Evolutionary conservation across 2,113 vertebrate genomes (phyloP).

Genomic region (Pelusios castaneus): DNA sequence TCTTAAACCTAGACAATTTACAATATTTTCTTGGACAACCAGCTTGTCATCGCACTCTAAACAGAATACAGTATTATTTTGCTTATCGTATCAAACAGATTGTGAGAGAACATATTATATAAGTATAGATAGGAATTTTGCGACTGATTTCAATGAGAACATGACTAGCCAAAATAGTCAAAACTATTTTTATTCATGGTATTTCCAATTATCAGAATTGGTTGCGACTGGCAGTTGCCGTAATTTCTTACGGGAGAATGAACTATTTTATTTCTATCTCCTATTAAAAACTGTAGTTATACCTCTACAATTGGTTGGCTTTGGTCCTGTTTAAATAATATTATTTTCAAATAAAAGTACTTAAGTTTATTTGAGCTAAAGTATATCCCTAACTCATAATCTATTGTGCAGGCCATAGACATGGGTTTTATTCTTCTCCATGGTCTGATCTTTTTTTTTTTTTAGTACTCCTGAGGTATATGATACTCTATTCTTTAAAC

Average conservation of each 20-base stretch:
- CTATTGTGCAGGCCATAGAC: background rate
- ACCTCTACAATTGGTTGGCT: background rate
- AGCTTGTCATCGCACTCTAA: conserved; percentile 15
- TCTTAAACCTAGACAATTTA: background rate
- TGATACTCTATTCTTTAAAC: background rate
- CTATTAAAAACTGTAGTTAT: background rate
- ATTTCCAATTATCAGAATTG: background rate
- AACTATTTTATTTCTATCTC: background rate
- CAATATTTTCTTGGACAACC: background rate
- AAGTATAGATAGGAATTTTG: conserved; percentile 19
- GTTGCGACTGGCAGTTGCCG: background rate
- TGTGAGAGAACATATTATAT: background rate
- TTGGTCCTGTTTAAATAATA: background rate
- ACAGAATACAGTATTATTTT: conserved; percentile 21
- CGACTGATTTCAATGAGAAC: conserved; percentile 20
- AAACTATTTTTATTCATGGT: background rate
- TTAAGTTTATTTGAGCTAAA: background rate
- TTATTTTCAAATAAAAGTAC: background rate
- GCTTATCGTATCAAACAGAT: background rate
- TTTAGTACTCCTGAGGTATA: background rate
- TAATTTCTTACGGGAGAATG: background rate
- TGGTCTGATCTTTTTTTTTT: background rate
- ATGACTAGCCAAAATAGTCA: conserved; percentile 28
- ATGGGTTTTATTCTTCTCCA: background rate
- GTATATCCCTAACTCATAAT: background rate